phyloP scores from a whole-genome alignment of 2,797 vertebrate genomes.

The Buphagus erythrorhynchus region DNA sequence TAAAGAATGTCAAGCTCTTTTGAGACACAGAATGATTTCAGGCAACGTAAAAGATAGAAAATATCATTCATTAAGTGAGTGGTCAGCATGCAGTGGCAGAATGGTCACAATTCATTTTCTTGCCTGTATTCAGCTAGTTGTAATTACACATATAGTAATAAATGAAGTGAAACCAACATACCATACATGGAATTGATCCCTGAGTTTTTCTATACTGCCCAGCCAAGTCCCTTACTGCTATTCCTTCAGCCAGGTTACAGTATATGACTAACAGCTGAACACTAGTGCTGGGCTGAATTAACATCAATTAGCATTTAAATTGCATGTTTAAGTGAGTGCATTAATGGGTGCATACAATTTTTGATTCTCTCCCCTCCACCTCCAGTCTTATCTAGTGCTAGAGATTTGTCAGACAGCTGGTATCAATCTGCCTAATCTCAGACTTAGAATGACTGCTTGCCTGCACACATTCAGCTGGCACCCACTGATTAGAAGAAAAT shows the following conservation, averaged over 20 bases:
- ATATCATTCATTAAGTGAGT: not conserved
- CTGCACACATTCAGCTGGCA: conserved; percentile 13
- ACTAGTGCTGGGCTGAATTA: conserved; percentile 33
- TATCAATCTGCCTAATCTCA: conserved; percentile 56
- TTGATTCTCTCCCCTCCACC: not conserved
- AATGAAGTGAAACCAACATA: not conserved
- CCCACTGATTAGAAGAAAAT: conserved; percentile 29
- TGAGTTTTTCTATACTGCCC: not conserved
- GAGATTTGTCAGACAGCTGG: conserved; percentile 32
- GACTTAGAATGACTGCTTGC: conserved; percentile 1
- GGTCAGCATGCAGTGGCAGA: not conserved
- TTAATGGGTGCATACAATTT: conserved; percentile 49
- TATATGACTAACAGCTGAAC: not conserved
- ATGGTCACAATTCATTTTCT: not conserved
- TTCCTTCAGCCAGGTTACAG: not conserved
- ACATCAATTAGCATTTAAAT: conserved; percentile 71
- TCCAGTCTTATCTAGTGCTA: conserved; percentile 10
- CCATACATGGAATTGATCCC: not conserved
- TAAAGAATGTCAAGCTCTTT: not conserved
- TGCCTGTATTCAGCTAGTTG: not conserved
- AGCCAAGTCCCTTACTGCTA: not conserved
- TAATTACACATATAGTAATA: not conserved
- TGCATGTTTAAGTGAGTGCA: conserved; percentile 40
- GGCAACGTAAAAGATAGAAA: not conserved
- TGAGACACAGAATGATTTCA: not conserved